phyloP scores from a whole-genome alignment of 2,113 vertebrate genomes.

The Rutilus rutilus region DNA sequence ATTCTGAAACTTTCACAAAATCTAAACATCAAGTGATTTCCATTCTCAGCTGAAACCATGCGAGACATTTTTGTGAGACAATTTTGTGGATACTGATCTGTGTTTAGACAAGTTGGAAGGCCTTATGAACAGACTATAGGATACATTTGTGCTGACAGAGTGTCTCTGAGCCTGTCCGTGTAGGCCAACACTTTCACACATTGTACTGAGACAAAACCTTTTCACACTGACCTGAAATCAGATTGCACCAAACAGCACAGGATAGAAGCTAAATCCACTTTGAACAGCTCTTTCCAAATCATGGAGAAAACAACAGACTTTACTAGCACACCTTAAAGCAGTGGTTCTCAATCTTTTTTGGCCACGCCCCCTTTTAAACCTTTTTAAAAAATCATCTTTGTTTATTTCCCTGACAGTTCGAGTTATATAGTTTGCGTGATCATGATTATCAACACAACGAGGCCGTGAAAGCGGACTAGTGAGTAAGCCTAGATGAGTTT shows the following conservation, averaged over 20 bases:
- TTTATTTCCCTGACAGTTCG: no score
- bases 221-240: slow-evolving; percentile 19
- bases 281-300: neutral
- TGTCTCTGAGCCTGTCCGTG: slow-evolving; percentile 25
- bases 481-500: no score
- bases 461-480: no score
- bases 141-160: slow-evolving; percentile 32
- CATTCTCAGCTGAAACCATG: neutral
- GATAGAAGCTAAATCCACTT: neutral
- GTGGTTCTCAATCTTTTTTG: no score
- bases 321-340: neutral
- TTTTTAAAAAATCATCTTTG: no score
- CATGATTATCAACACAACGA: no score
- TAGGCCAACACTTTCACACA: slow-evolving; percentile 34
- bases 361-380: no score
- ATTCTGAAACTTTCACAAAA: neutral
- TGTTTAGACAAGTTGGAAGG: slow-evolving; percentile 22
- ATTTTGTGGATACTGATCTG: neutral
- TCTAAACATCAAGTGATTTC: neutral
- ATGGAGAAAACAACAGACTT: neutral
- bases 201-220: slow-evolving; percentile 14
- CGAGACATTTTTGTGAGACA: neutral
- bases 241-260: neutral
- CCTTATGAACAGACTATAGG: slow-evolving; percentile 18
- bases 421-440: no score